Base-by-base conservation (phyloP, 2,797 vertebrate species). In the Brachyrhaphis roseni region DNA sequence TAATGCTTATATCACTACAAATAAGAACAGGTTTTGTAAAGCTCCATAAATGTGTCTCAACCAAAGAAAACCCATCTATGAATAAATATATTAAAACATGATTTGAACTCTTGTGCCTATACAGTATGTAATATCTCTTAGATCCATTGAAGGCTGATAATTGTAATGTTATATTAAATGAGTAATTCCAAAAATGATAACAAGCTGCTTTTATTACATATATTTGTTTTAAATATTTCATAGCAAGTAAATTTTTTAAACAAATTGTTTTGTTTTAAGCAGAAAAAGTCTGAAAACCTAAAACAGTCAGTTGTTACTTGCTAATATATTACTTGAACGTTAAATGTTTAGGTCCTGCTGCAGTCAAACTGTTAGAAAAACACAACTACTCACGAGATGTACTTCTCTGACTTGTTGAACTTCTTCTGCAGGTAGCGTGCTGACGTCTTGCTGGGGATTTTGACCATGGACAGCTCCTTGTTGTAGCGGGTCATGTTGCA, bases 381-480 rank as follows among this genome's bases (percentile, higher is more conserved):
- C 13, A 16, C 0, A 20, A 6, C 2, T 23, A 95, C 98, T 97
- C 91, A 99, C 98, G 97, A 96, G 92, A 99, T 99, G 83, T 99
- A 99, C 87, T 98, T 99, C 94, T 99, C 98, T 0, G 98, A 98
- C 93, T 97, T 98, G 96, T 99, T 99, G 92, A 99, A 99, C 92
- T 99, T 99, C 95, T 99, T 99, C 96, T 99, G 98, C 82, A 99
- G 96, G 94, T 99, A 99, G 90, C 98, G 97, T 74, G 98, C 97
- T 0, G 98, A 99, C 0, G 98, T 99, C 94, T 98, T 99, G 95
- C 98, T 99, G 92, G 98, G 98, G 86, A 99, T 99, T 93, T 99
- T 99, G 82, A 99, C 98, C 98, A 99, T 99, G 93, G 98, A 99
- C 81, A 99, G 96, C 93, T 99, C 98, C 89, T 99, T 99, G 95